Evolutionary conservation across 1,140 invertebrate species (phyloP), one percentile per base, ranked within the genome.

Genomic region (Leptestheria dahalacensis): DNA sequence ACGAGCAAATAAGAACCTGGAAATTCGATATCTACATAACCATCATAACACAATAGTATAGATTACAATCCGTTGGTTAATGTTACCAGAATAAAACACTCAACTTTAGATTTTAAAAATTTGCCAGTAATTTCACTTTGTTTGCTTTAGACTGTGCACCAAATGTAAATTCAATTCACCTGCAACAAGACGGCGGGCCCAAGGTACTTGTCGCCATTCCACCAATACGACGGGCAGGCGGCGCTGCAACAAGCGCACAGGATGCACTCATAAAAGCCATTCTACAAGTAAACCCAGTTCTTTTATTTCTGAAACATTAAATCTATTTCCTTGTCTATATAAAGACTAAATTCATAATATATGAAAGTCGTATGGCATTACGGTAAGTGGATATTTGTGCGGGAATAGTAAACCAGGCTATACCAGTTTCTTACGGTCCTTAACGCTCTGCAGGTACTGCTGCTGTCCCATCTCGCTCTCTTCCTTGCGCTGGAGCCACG

Each of bases 171-270:
- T n/a, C n/a, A 41, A 41, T 41, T 67, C 62, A 81, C 82, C 74
- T 96, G 92, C 90, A 96, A 91, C 3, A 97, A 77, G 15, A 92
- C 90, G 25, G 92, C 92, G 10, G 92, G 92, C 1, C 92, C 94
- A 46, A 97, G 79, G 71, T 96, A 97, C 68, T 95, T 94, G 69
- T 97, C 91, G 10, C 85, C 83, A 71, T 97, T 97, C 94, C 94
- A 97, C 93, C 94, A 97, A 74, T 97, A 97, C 47, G 88, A 91
- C 1, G 94, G 94, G 66, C 94, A 97, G 21, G 90, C 88, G 15
- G 93, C 97, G 23, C 88, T 92, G 70, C 94, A 98, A 72, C 95
- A 98, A 59, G 94, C 94, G 75, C 95, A 98, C 47, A 98, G 74
- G 66, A 98, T 97, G 72, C 95, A 98, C 71, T 97, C 94, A 70